Conservation (phyloP, 2,797 vertebrate species). For the Clarias laeviceps region DNA sequence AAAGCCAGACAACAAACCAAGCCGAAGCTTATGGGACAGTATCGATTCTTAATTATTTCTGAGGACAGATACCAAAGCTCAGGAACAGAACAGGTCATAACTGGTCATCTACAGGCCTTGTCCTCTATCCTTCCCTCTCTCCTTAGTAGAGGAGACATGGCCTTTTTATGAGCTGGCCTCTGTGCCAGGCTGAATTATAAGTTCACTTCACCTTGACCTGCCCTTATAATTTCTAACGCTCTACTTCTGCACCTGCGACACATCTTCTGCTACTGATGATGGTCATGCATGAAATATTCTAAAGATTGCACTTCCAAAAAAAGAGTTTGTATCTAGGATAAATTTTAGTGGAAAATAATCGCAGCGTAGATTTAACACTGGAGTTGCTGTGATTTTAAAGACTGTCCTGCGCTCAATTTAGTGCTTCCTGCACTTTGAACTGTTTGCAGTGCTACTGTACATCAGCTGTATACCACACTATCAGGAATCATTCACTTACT, state of each 20-base stretch:
- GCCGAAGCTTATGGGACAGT: constrained; percentile 1
- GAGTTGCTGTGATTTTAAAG: not conserved
- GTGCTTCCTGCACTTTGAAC: too few species aligned
- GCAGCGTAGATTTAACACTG: not conserved
- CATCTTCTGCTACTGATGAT: not conserved
- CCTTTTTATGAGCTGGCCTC: constrained; percentile 14
- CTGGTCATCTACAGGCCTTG: constrained; percentile 35
- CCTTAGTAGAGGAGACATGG: constrained; percentile 18
- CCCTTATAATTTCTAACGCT: constrained; percentile 34
- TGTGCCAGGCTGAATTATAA: constrained; percentile 31
- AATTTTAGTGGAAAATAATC: not conserved
- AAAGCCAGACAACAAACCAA: constrained; percentile 15
- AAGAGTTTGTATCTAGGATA: not conserved
- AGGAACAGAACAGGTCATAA: constrained; percentile 35
- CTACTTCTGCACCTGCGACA: not conserved
- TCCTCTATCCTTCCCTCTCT: constrained; percentile 21
- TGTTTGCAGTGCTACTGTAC: not conserved
- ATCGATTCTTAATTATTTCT: constrained; percentile 42
- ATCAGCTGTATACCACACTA: not conserved
- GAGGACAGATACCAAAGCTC: constrained; percentile 25
- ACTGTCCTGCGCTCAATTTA: not conserved
- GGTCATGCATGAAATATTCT: not conserved
- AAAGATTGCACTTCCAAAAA: not conserved
- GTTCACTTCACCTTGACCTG: constrained; percentile 51
- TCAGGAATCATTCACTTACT: not conserved